Evolutionary conservation across 2,797 vertebrate genomes (phyloP).

Genomic region (Sorex maritimensis): DNA sequence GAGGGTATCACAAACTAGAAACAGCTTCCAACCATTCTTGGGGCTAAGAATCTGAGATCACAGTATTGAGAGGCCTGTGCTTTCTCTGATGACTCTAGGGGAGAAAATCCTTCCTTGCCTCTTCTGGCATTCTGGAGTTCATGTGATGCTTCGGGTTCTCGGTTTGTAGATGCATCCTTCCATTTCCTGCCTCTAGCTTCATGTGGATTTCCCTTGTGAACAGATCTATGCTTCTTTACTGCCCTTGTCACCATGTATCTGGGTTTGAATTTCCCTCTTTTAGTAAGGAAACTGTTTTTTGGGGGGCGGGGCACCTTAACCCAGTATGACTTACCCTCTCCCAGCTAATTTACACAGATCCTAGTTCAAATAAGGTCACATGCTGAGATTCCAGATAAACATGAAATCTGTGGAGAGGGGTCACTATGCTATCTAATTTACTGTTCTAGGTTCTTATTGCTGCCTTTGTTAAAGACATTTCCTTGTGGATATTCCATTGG

Average conservation of each 20-base stretch:
- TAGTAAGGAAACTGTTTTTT: neutral
- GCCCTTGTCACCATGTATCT: neutral
- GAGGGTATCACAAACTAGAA: too few species aligned
- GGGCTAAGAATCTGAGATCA: neutral
- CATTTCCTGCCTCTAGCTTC: neutral
- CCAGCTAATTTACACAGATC: neutral
- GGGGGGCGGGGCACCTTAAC: neutral
- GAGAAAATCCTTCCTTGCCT: neutral
- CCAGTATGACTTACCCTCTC: neutral
- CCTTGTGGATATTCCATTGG: neutral
- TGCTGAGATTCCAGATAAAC: neutral
- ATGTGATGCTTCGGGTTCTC: neutral
- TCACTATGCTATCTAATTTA: neutral
- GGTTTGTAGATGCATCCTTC: neutral
- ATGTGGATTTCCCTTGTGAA: neutral
- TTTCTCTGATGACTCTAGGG: neutral
- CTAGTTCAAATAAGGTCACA: neutral
- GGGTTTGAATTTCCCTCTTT: neutral
- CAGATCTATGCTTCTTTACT: too few species aligned
- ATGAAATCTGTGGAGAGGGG: neutral
- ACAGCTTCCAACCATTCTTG: neutral
- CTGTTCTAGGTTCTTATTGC: neutral
- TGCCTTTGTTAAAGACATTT: neutral
- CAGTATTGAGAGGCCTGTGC: fast-evolving
- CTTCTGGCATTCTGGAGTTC: neutral